Base-by-base conservation (phyloP, 1,140 invertebrate genomes). In the Drosophila simulans region DNA sequence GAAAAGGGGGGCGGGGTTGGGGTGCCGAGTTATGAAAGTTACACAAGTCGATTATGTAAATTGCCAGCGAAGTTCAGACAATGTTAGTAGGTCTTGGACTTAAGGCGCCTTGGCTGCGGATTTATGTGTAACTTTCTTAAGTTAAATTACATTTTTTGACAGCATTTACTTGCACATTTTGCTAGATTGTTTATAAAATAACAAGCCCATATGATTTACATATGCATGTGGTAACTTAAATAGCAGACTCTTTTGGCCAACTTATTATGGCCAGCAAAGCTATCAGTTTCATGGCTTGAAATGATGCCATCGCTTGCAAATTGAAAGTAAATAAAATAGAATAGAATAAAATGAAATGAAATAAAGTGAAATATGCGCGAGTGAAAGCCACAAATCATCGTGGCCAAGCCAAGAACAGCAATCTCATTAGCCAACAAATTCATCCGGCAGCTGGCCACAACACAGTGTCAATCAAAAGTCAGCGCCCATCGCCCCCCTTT, bases 371-470 rank as follows among this genome's bases (percentile, higher is more conserved):
- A 52, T 31, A 10, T 10, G 27, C 48, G 34, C 35, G 48, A 45
- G 15, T 20, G 34, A 59, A n/a, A 49, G 5, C 31, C 64, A 68
- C 63, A 57, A 57, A 64, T 65, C 69, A 78, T 31, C 51, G 45
- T 7, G 10, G 40, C 39, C 65, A 53, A 72, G 40, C 40, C 66
- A 52, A 72, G 55, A 62, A 72, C 68, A 48, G 57, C 71, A 43
- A 42, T 42, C 66, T 70, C 66, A 62, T 53, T 57, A 70, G 64
- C 43, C 39, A 56, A 49, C 56, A 56, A 69, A 75, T 56, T 57
- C 77, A 77, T 80, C 72, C 81, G 81, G 73, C 81, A 85, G 82
- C 81, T 85, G 82, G 46, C 52, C 77, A 81, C 73, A 85, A 77
- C 43, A 69, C 51, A 69, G 58, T 85, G 82, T 86, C 82, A 86